Evolutionary conservation across 2,113 vertebrate genomes (phyloP).

Genomic region (Sisor rabdophorus): DNA sequence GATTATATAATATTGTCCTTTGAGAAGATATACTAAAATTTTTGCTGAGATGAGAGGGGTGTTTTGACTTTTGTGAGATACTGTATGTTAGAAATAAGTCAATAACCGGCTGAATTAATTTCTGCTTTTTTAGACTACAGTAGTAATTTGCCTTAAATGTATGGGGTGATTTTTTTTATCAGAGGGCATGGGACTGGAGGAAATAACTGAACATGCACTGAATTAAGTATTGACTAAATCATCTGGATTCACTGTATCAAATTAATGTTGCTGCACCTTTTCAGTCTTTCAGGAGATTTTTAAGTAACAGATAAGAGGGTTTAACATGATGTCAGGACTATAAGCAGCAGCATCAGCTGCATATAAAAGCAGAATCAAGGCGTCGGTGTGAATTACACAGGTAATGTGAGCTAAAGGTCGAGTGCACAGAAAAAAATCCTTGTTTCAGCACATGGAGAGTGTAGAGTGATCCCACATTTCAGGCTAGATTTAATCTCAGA

Average conservation of each 20-base stretch:
- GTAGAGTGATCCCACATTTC: slow-evolving; percentile 35
- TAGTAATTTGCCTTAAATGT: too few species aligned
- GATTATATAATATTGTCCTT: too few species aligned
- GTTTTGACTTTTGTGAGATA: too few species aligned
- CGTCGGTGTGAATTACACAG: slow-evolving; percentile 48
- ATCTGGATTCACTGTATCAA: background rate
- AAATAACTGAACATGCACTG: background rate
- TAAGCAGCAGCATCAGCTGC: slow-evolving; percentile 39
- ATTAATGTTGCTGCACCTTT: slow-evolving; percentile 3
- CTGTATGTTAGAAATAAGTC: too few species aligned
- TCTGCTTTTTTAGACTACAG: too few species aligned
- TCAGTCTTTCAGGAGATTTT: slow-evolving; percentile 34
- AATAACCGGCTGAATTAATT: too few species aligned
- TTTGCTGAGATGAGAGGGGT: too few species aligned
- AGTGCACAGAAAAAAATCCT: background rate
- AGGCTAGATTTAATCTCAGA: slow-evolving; percentile 64
- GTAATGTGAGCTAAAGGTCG: slow-evolving; percentile 63
- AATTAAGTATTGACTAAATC: background rate
- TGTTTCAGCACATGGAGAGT: slow-evolving; percentile 35
- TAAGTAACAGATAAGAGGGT: slow-evolving; percentile 31
- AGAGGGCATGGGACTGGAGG: background rate
- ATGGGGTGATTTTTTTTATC: background rate
- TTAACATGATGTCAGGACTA: slow-evolving; percentile 35
- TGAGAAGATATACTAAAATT: too few species aligned
- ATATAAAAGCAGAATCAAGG: slow-evolving; percentile 35